Conservation (phyloP, 2,797 vertebrate species). For the Salmo trutta region DNA sequence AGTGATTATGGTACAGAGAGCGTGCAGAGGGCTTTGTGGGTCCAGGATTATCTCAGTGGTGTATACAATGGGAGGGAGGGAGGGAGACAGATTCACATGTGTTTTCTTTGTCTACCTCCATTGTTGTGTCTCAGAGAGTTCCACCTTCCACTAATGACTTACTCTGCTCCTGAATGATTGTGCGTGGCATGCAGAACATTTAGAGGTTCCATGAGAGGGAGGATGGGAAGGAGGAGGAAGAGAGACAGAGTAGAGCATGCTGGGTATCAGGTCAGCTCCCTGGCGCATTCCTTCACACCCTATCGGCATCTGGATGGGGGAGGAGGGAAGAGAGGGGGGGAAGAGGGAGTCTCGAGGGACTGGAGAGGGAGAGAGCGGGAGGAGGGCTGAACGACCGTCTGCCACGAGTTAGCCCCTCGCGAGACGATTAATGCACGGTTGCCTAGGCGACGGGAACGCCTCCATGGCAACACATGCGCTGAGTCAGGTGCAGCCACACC, state of each 20-base stretch:
- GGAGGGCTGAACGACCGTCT: conserved; percentile 50
- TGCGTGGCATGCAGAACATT: conserved; percentile 18
- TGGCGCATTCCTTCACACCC: conserved; percentile 75
- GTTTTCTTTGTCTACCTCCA: conserved; percentile 62
- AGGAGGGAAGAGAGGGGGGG: not conserved
- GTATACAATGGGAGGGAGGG: conserved; percentile 29
- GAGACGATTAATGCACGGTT: conserved; percentile 85
- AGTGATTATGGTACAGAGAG: conserved; percentile 50
- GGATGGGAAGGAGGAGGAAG: not conserved
- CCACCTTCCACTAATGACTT: not conserved
- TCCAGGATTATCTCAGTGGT: conserved; percentile 66
- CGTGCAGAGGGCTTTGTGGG: conserved; percentile 54
- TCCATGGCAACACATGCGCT: conserved; percentile 86
- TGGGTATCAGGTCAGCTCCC: conserved; percentile 68
- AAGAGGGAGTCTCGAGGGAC: conserved; percentile 45
- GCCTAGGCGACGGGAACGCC: conserved; percentile 83
- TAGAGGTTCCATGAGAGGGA: not conserved
- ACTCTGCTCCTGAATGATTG: not conserved
- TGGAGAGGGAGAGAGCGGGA: not conserved
- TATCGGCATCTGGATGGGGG: conserved; percentile 70
- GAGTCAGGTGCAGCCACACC: conserved; percentile 85
- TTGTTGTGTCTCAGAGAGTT: conserved; percentile 35
- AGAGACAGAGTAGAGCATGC: conserved; percentile 37
- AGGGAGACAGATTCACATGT: conserved; percentile 7
- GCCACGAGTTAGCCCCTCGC: conserved; percentile 78